Evolutionary conservation across 2,888 invertebrate species (phyloP).

Genomic region (Merodon equestris): DNA sequence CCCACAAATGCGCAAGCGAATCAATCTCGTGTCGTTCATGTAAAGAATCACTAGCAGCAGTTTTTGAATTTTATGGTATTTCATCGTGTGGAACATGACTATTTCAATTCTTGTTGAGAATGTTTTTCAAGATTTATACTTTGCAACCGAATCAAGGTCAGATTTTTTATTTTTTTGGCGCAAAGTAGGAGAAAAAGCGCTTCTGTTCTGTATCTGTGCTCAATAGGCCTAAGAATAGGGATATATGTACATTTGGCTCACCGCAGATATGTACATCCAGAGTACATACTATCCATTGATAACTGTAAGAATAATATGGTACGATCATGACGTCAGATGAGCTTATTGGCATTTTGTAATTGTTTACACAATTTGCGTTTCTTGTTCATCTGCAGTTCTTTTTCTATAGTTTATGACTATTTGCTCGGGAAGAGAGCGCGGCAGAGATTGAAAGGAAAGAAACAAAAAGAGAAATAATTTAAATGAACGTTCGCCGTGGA

Average conservation of each 20-base stretch:
- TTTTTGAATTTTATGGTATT: too few species aligned
- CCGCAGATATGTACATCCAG: too few species aligned
- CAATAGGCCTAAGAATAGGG: too few species aligned
- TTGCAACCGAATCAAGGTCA: constrained; percentile 20
- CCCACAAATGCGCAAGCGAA: constrained; percentile 40
- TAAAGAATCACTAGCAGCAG: constrained; percentile 3
- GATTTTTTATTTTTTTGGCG: too few species aligned
- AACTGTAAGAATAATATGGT: background rate
- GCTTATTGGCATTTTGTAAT: constrained; percentile 36
- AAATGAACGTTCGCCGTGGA: constrained; percentile 39
- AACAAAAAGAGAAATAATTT: constrained; percentile 6
- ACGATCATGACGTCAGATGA: constrained; percentile 25
- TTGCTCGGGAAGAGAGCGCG: background rate
- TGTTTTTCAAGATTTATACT: too few species aligned
- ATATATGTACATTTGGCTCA: too few species aligned
- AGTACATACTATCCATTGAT: too few species aligned
- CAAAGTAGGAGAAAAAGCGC: too few species aligned
- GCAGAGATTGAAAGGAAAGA: too few species aligned
- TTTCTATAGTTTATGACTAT: background rate
- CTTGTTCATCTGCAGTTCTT: background rate
- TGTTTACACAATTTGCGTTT: constrained; percentile 17
- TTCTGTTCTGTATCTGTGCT: too few species aligned
- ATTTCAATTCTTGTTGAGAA: background rate
- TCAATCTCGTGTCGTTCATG: constrained; percentile 31
- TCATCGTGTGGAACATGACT: background rate